Conservation (phyloP, 2,888 invertebrate genomes). For the Exocentrus adspersus region DNA sequence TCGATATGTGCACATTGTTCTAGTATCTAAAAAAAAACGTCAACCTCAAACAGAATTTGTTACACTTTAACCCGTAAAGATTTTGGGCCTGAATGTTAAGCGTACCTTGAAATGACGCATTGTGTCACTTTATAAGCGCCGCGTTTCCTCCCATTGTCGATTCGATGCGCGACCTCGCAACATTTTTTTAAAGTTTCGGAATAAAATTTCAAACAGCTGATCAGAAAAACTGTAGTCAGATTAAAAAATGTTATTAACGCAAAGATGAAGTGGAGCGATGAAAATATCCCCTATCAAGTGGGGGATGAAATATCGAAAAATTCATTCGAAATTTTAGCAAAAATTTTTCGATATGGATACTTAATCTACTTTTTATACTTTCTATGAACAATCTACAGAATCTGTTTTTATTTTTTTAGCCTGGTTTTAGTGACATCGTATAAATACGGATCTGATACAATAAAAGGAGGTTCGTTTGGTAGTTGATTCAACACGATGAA, state of each 20-base stretch:
- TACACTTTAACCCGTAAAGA: slow-evolving; percentile 20
- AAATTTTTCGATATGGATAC: no score
- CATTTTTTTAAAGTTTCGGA: slow-evolving; percentile 14
- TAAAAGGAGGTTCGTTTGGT: slow-evolving; percentile 2
- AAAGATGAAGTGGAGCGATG: no score
- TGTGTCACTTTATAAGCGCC: slow-evolving; percentile 48
- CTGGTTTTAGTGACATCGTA: no score
- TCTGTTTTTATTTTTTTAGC: no score
- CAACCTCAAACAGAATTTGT: slow-evolving; percentile 16
- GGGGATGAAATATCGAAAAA: no score
- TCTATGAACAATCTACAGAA: no score
- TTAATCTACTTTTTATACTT: no score
- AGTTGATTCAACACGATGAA: slow-evolving; percentile 3
- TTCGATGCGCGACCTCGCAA: slow-evolving; percentile 43
- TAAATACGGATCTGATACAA: no score
- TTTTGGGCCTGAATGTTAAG: slow-evolving; percentile 42
- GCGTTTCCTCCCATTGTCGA: slow-evolving; percentile 51
- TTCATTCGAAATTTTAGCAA: no score
- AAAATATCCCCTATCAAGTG: no score
- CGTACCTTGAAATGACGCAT: slow-evolving; percentile 54
- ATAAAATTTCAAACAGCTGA: background rate
- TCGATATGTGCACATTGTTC: background rate
- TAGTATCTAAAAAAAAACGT: slow-evolving; percentile 5
- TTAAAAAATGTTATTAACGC: slow-evolving; percentile 1
- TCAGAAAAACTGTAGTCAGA: slow-evolving; percentile 16